Conservation (phyloP, 2,113 vertebrate species). For the Scytalopus superciliaris region DNA sequence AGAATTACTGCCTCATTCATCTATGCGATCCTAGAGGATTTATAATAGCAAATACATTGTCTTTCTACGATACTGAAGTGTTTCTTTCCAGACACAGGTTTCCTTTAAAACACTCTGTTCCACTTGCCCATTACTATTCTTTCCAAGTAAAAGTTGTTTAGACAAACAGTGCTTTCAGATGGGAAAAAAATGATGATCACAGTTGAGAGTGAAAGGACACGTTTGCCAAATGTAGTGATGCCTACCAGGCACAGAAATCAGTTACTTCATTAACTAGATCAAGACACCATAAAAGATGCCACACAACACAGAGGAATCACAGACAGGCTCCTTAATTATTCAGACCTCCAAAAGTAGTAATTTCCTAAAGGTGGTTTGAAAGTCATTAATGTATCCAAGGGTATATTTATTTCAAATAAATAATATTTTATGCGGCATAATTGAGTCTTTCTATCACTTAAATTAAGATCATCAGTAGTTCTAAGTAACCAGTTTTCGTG, state of each 20-base stretch:
- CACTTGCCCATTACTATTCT: neutral
- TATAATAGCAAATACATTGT: neutral
- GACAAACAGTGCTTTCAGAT: neutral
- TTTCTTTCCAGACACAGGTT: neutral
- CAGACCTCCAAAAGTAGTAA: neutral
- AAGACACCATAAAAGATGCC: neutral
- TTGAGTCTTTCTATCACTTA: neutral
- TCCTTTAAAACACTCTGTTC: neutral
- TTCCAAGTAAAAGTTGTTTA: neutral
- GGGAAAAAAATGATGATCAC: neutral
- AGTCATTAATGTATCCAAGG: neutral
- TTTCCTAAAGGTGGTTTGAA: neutral
- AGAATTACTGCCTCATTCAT: neutral
- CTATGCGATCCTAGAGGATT: neutral
- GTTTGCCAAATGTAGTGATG: neutral
- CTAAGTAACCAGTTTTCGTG: neutral
- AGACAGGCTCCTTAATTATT: neutral
- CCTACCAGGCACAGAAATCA: neutral
- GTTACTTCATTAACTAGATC: neutral
- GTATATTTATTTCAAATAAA: neutral
- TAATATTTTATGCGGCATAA: neutral
- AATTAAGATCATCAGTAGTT: neutral
- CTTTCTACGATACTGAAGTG: neutral
- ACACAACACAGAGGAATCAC: neutral
- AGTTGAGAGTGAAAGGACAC: neutral